A percentile compares a stretch with the other conserved stretches of the same genome.
These are phyloP conservation scores for Amniataba percoides DNA, from an alignment of 2,797 vertebrate genomes.

Conservation along the genomic window DNA sequence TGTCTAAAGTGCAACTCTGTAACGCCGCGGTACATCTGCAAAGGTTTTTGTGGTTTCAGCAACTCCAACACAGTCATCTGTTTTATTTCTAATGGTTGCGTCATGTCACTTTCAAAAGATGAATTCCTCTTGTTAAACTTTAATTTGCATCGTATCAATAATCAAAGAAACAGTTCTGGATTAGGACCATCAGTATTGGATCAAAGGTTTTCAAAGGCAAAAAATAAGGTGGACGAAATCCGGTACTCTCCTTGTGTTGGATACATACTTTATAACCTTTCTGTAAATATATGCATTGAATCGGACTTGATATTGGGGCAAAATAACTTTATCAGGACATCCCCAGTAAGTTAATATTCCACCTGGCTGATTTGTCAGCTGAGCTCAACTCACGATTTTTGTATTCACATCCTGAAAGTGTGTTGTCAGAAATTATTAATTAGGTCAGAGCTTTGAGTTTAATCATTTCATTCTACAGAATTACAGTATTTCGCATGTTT, in stretches of 20 bases:
- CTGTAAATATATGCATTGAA: neutral
- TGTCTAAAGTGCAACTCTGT: no score
- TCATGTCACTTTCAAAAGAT: neutral
- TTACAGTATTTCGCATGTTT: no score
- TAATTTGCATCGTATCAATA: neutral
- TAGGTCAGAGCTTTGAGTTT: neutral
- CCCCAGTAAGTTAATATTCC: no score
- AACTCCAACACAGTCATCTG: no score
- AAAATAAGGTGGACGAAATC: no score
- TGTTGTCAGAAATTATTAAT: neutral
- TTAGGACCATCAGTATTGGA: neutral
- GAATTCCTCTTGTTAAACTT: neutral
- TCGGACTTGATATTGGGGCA: neutral
- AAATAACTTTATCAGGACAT: neutral
- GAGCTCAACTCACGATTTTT: neutral
- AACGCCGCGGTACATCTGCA: no score
- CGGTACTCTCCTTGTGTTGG: no score
- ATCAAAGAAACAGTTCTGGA: neutral
- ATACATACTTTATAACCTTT: no score
- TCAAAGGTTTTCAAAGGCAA: no score
- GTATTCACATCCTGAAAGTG: no score
- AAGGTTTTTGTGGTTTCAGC: no score
- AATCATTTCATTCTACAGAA: neutral
- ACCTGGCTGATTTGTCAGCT: neutral
- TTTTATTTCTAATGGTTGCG: neutral